These are phyloP conservation scores for Tapirus indicus DNA, from an alignment of 2,797 vertebrate species.

Conservation along the genomic window DNA sequence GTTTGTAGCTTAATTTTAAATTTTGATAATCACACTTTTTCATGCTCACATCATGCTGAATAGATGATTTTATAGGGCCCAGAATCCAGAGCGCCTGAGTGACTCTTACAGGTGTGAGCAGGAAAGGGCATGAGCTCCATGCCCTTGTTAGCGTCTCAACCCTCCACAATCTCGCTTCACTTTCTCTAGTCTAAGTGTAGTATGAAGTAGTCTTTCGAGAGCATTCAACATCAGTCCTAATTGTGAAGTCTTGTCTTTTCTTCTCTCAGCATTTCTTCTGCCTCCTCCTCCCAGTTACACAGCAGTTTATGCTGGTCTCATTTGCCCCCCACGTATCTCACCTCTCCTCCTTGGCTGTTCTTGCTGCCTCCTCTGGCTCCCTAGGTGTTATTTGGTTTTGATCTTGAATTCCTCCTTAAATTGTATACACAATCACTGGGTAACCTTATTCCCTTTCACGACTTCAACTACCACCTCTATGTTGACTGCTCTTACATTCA, in stretches of 20 bases:
- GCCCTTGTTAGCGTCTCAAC: too few relatives aligned
- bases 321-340: background rate
- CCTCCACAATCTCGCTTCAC: background rate
- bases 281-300: background rate
- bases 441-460: background rate
- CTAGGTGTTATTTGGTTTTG: background rate
- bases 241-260: too few relatives aligned
- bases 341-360: background rate
- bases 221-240: background rate
- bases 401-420: background rate
- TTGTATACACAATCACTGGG: background rate
- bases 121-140: too few relatives aligned
- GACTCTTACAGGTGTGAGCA: background rate
- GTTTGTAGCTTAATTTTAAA: background rate
- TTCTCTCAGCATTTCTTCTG: too few relatives aligned
- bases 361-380: background rate
- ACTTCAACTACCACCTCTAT: background rate
- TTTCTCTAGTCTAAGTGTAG: too few relatives aligned
- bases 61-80: background rate
- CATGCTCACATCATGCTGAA: background rate
- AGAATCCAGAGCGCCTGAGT: background rate
- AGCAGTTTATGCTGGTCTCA: fast-evolving
- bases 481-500: too few relatives aligned
- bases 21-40: background rate
- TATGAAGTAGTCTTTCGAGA: background rate